Conservation (phyloP, 2,797 vertebrate species). For the Spondyliosoma cantharus region DNA sequence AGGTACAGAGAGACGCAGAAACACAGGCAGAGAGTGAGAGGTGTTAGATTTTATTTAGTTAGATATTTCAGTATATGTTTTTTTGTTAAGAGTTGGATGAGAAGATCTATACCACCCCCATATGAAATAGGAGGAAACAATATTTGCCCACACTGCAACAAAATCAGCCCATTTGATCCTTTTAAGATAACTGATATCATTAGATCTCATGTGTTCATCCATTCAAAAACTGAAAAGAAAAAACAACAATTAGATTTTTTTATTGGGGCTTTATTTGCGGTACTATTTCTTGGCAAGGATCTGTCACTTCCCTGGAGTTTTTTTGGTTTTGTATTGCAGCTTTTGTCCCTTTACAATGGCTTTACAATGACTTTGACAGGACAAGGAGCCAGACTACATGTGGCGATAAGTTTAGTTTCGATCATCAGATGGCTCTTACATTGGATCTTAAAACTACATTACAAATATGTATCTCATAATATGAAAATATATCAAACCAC, state of each 20-base stretch:
- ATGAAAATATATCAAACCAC: too few relatives aligned
- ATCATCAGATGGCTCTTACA: neutral
- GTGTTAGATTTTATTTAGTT: constrained; percentile 35
- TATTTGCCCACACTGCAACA: too few relatives aligned
- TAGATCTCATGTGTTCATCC: neutral
- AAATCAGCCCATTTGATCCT: too few relatives aligned
- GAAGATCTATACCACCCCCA: neutral
- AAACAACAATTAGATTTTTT: neutral
- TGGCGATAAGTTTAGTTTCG: neutral
- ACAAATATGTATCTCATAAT: neutral
- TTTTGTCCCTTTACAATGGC: neutral
- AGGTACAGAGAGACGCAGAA: constrained; percentile 45
- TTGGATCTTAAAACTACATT: neutral
- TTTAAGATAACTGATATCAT: too few relatives aligned
- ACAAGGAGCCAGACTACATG: neutral
- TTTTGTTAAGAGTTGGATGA: constrained; percentile 16
- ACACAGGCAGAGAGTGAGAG: neutral
- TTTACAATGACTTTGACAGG: neutral
- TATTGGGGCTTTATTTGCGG: neutral
- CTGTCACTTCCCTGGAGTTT: neutral
- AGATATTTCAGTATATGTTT: constrained; percentile 16
- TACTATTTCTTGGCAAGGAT: neutral
- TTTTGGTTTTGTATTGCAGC: too few relatives aligned
- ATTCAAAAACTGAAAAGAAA: neutral
- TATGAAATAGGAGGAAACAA: neutral